phyloP scores from a whole-genome alignment of 2,888 invertebrate species.

The Sphaerophoria taeniata region DNA sequence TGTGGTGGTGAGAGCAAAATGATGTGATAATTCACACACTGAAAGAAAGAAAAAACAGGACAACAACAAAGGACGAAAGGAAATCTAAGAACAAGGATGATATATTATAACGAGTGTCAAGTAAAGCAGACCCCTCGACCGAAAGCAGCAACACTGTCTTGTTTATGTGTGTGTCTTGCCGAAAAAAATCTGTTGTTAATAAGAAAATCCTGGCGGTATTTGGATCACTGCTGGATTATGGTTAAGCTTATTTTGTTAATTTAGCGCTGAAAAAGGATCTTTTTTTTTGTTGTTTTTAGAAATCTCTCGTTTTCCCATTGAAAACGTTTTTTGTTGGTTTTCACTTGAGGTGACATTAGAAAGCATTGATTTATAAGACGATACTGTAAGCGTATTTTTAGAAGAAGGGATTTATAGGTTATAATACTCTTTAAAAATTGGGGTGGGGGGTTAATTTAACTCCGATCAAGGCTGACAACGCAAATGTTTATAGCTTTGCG shows the following conservation, averaged over 20 bases:
- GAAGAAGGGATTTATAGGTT: too few species aligned
- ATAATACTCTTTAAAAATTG: too few species aligned
- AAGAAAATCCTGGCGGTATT: conserved; percentile 60
- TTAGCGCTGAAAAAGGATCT: conserved; percentile 57
- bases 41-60: conserved; percentile 27
- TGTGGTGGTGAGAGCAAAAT: conserved; percentile 37
- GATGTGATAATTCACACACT: conserved; percentile 70
- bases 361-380: too few species aligned
- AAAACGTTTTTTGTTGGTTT: conserved; percentile 1
- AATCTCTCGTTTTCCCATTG: not conserved
- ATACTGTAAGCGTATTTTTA: too few species aligned
- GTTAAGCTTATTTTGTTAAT: conserved; percentile 73
- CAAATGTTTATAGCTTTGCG: too few species aligned
- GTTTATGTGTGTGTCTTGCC: conserved; percentile 43
- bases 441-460: too few species aligned
- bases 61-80: not conserved
- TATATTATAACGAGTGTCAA: conserved; percentile 41
- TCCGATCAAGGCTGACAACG: too few species aligned
- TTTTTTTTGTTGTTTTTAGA: conserved; percentile 2
- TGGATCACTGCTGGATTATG: conserved; percentile 67
- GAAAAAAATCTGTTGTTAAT: conserved; percentile 57
- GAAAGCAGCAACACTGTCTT: not conserved
- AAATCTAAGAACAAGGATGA: conserved; percentile 43
- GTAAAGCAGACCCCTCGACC: not conserved
- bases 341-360: not conserved